Percentiles rank a stretch among this genome's conserved stretches.
phyloP scores from a whole-genome alignment of 2,888 invertebrate genomes.

The Phyllotreta striolata region DNA sequence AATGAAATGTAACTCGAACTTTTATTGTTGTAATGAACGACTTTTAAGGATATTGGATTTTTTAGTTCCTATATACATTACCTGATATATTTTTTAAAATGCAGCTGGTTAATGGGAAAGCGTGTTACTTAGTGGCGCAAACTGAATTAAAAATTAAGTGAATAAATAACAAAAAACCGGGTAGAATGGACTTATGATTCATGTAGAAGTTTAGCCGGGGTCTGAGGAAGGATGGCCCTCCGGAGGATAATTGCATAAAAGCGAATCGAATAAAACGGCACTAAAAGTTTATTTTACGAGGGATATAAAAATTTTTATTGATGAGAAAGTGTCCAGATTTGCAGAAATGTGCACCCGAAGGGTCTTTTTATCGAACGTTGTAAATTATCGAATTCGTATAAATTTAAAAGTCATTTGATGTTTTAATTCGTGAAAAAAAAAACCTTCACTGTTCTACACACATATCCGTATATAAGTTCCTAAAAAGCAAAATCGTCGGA shows the following conservation, averaged over 20 bases:
- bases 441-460: no score
- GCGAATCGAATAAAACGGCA: slow-evolving; percentile 18
- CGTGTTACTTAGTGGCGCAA: no score
- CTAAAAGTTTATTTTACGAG: slow-evolving; percentile 19
- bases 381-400: slow-evolving; percentile 15
- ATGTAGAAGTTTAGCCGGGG: background rate
- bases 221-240: slow-evolving; percentile 5
- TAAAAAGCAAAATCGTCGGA: no score
- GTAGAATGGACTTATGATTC: background rate
- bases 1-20: no score
- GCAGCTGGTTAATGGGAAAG: no score
- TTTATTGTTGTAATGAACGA: no score
- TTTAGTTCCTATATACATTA: no score
- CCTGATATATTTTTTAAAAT: no score
- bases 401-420: slow-evolving; percentile 1
- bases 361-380: slow-evolving; percentile 1
- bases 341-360: slow-evolving; percentile 14
- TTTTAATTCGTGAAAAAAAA: no score
- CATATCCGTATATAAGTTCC: no score
- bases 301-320: slow-evolving; percentile 17
- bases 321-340: slow-evolving; percentile 22
- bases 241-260: slow-evolving; percentile 20
- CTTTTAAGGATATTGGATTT: no score
- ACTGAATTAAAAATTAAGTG: background rate
- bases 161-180: background rate